These are phyloP conservation scores for Theocolax elegans DNA, from an alignment of 1,140 invertebrate species.

Conservation along the genomic window DNA sequence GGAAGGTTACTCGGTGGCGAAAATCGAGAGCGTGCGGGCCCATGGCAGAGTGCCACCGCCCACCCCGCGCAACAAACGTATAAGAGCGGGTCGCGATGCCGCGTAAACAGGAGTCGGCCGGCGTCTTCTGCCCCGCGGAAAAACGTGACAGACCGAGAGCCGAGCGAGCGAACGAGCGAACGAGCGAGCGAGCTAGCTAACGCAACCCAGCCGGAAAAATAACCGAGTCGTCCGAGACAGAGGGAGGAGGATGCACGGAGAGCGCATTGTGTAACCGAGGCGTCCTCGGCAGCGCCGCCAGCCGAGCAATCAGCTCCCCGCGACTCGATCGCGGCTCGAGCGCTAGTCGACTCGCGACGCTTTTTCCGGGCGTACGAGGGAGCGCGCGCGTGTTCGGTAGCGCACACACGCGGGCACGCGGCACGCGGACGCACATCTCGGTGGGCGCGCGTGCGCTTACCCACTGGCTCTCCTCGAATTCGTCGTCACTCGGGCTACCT, in stretches of 20 bases:
- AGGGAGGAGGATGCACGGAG: no score
- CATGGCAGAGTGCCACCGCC: conserved; percentile 21
- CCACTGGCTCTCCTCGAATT: no score
- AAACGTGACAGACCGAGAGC: not conserved
- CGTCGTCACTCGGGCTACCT: no score
- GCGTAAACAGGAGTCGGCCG: conserved; percentile 29
- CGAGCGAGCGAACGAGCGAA: not conserved
- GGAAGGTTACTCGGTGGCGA: conserved; percentile 5
- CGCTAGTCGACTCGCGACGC: not conserved
- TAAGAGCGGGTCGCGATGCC: conserved; percentile 11
- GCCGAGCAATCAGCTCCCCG: not conserved
- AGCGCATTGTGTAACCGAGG: not conserved
- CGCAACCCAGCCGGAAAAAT: no score
- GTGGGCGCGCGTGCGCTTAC: not conserved
- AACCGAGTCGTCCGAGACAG: no score
- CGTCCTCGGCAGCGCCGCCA: no score
- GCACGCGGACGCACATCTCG: not conserved
- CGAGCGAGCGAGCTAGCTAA: not conserved
- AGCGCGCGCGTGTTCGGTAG: not conserved
- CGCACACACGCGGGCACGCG: not conserved
- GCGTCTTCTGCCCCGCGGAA: not conserved
- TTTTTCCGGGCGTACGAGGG: not conserved
- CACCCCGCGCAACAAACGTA: conserved; percentile 10
- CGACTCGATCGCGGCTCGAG: conserved; percentile 17
- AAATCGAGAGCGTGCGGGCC: not conserved